Evolutionary conservation across 2,113 vertebrate genomes (phyloP), one percentile per base, ranked within the genome.

Genomic region (Gopherus flavomarginatus): DNA sequence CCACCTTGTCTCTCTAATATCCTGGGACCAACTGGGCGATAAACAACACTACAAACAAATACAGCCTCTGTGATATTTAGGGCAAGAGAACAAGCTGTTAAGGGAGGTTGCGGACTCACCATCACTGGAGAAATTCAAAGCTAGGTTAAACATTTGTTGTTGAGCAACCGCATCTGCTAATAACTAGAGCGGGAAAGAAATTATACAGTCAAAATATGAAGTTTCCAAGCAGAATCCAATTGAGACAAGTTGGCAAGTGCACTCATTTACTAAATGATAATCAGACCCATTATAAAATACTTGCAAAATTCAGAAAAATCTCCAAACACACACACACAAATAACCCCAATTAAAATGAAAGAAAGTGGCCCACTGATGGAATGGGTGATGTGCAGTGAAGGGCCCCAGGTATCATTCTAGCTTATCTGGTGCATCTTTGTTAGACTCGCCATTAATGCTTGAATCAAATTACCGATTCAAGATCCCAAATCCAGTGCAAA

Each of bases 381-480:
- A 97, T 95, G 96, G 85, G 91, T 92, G 96, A 90, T 44, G 82
- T 22, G 4, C 65, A 91, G 89, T 93, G 97, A 97, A 89, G 78
- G 93, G 89, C 83, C 88, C 91, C 95, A 26, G 95, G 87, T 79
- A 75, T 81, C 90, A 85, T 81, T 94, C 93, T 90, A 79, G 91
- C 38, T 94, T 17, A 19, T 35, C 27, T 50, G 90, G 90, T 82
- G 89, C 92, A 92, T 86, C 77, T 89, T 81, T 65, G 75, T 54
- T 87, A 95, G 94, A 87, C 65, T 80, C 93, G 91, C 72, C 79
- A 75, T 78, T 95, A 47, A 24, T 57, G 49, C 98, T 98, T 98
- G 98, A 98, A 98, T 98, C 98, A 78, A 3, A 6, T n/a, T 72
- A 90, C 89, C 11, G 97, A 98, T 98, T 98, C 98, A 98, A 98